These are phyloP conservation scores for Eumaeus atala DNA, from an alignment of 1,140 invertebrate genomes.

Conservation along the genomic window DNA sequence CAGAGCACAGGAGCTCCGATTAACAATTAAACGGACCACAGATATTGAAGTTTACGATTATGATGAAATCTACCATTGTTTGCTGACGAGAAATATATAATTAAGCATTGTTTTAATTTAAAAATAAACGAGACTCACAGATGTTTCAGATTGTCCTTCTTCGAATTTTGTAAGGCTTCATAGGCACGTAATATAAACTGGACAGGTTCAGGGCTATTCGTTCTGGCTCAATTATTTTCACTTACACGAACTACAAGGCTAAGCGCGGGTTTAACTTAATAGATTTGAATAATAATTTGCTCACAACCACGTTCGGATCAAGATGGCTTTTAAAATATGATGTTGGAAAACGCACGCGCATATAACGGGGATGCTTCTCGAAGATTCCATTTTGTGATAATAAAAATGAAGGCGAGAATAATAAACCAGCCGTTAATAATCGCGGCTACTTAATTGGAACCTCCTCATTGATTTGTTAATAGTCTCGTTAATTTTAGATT, in stretches of 20 bases:
- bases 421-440: slow-evolving; percentile 51
- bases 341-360: slow-evolving; percentile 29
- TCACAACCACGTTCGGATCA: slow-evolving; percentile 15
- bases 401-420: slow-evolving; percentile 42
- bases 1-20: slow-evolving; percentile 4
- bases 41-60: slow-evolving; percentile 26
- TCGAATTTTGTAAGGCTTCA: slow-evolving; percentile 39
- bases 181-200: slow-evolving; percentile 14
- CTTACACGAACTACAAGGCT: slow-evolving; percentile 5
- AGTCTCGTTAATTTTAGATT: slow-evolving; percentile 58
- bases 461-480: slow-evolving; percentile 65
- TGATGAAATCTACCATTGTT: slow-evolving; percentile 25
- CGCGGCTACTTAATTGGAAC: slow-evolving; percentile 59
- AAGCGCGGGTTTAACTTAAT: not conserved
- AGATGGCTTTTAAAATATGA: slow-evolving; percentile 32
- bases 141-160: slow-evolving; percentile 32
- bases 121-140: slow-evolving; percentile 24
- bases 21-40: slow-evolving; percentile 19
- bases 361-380: slow-evolving; percentile 32
- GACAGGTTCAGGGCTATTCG: slow-evolving; percentile 8
- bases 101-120: slow-evolving; percentile 31
- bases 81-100: slow-evolving; percentile 26
- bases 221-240: slow-evolving; percentile 8
- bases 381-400: slow-evolving; percentile 66
- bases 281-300: slow-evolving; percentile 11